Conservation (phyloP, 2,797 vertebrate genomes). For the Rhinella marina region DNA sequence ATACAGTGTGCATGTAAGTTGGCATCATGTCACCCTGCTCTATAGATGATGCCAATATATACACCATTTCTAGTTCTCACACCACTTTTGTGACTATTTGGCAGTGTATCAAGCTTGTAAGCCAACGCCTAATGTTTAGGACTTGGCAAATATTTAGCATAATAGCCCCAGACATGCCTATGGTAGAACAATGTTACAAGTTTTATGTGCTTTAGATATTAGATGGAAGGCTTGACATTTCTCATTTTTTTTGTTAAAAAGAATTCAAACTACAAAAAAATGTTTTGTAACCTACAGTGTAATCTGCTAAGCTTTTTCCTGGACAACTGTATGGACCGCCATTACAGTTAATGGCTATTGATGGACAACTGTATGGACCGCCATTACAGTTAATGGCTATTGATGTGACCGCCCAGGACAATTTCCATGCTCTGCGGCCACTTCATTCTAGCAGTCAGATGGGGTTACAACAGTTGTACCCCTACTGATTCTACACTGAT, state of each 20-base stretch:
- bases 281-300: neutral
- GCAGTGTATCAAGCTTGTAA: slow-evolving; percentile 22
- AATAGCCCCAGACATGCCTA: neutral
- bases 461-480: too few relatives aligned
- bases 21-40: slow-evolving; percentile 22
- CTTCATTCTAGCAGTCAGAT: too few relatives aligned
- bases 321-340: neutral
- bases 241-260: neutral
- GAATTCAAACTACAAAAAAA: neutral
- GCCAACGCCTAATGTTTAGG: slow-evolving; percentile 24
- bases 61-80: slow-evolving; percentile 39
- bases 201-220: neutral
- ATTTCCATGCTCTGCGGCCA: too few relatives aligned
- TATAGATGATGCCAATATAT: slow-evolving; percentile 7
- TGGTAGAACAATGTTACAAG: neutral
- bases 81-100: slow-evolving; percentile 35
- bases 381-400: neutral
- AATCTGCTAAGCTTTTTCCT: neutral
- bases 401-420: too few relatives aligned
- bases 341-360: neutral
- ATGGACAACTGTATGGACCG: neutral
- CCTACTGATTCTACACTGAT: too few relatives aligned
- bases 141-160: slow-evolving; percentile 39
- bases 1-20: neutral
- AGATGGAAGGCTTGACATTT: neutral